Base-by-base conservation (phyloP, 2,888 invertebrate species). In the Volucella inflata region DNA sequence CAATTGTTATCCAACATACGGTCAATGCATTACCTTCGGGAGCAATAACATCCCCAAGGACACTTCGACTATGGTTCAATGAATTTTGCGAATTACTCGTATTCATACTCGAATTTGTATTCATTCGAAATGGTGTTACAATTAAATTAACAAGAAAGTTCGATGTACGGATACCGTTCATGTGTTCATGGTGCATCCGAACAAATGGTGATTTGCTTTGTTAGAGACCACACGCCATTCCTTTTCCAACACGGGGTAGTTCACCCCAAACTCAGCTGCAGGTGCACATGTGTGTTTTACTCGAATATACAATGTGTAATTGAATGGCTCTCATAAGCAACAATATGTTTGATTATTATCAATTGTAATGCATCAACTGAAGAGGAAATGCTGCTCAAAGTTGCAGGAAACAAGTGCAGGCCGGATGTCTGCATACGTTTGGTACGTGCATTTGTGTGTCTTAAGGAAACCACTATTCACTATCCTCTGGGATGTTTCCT, bases 341-440 rank as follows among this genome's bases (percentile, higher is more conserved):
- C 84, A 84, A 84, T 84, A 84, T 84, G 84, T 84, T 84, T 84
- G 84, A 84, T 84, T 84, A 84, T 84, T 79, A 84, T 84, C 84
- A 84, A 84, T 75, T 84, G 79, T 70, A 79, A 65, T 84, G 75
- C 84, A 79, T 79, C 83, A 74, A 68, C 68, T 75, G 70, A 57
- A 71, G 70, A 75, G 84, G 84, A 84, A 75, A 75, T 75, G 84
- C 59, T 82, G 76, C 76, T 81, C 76, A 65, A 81, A 82, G 71
- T 76, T 71, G 65, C 81, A 75, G 84, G 84, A 84, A 84, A 84
- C 75, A 79, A 84, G 70, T 84, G 70, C 79, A 79, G 75, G 46
- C 79, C 79, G 84, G 84, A 84, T 48, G 75, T 77, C 67, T 72
- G 51, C 30, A 57, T 42, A 64, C 67, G 48, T 46, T 21, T 36